Conservation (phyloP, 2,888 invertebrate species). For the Neocrepidodera transversa region DNA sequence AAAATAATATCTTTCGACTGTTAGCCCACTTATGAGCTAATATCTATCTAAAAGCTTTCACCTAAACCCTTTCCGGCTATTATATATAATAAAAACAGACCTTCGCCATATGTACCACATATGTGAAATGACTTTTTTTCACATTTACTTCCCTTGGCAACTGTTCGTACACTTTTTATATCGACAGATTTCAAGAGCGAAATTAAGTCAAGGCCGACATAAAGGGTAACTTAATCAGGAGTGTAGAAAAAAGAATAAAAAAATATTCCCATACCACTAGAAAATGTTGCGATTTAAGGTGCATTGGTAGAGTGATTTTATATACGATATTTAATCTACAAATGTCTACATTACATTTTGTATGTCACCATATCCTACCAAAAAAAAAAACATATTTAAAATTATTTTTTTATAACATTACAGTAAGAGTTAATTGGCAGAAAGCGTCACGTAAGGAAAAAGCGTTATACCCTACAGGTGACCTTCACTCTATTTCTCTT, state of each 20-base stretch:
- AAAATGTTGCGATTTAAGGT: neutral
- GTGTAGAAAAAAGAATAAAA: conserved; percentile 19
- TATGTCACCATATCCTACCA: too few relatives aligned
- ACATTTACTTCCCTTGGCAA: conserved; percentile 31
- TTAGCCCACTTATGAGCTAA: too few relatives aligned
- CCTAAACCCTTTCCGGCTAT: neutral
- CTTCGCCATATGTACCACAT: conserved; percentile 31
- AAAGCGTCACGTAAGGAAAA: too few relatives aligned
- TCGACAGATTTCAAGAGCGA: conserved; percentile 34
- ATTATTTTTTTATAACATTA: too few relatives aligned
- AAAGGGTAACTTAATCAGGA: conserved; percentile 30
- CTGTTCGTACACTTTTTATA: conserved; percentile 30
- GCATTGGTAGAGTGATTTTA: neutral
- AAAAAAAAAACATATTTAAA: too few relatives aligned
- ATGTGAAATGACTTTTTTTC: conserved; percentile 26
- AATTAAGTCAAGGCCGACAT: conserved; percentile 40
- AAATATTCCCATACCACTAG: neutral
- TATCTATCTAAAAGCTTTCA: too few relatives aligned
- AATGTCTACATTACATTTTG: too few relatives aligned
- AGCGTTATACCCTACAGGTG: too few relatives aligned
- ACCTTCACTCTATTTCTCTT: too few relatives aligned
- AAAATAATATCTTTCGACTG: too few relatives aligned
- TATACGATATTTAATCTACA: too few relatives aligned
- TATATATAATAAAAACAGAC: neutral
- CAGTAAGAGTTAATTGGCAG: too few relatives aligned